Evolutionary conservation across 2,888 invertebrate species (phyloP).

Genomic region (Seira ritae): DNA sequence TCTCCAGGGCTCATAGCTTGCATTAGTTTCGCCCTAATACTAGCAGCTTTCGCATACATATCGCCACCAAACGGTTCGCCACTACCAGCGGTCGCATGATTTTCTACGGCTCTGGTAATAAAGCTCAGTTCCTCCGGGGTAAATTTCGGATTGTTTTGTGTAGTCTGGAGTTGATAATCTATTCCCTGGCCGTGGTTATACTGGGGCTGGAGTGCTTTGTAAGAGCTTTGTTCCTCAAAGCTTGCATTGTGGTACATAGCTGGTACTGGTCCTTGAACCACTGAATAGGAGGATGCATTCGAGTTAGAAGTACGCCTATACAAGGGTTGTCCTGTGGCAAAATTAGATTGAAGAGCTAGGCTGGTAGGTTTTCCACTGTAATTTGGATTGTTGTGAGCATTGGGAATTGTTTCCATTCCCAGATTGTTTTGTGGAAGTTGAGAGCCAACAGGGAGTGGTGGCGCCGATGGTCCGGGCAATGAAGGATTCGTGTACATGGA

Average conservation of each 20-base stretch:
- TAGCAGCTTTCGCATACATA: constrained; percentile 14
- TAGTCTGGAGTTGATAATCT: not conserved
- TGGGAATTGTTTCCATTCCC: not conserved
- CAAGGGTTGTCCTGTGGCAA: constrained; percentile 44
- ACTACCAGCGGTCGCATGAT: constrained; percentile 24
- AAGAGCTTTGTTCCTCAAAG: not conserved
- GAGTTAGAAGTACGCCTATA: constrained; percentile 36
- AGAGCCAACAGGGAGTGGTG: too few relatives aligned
- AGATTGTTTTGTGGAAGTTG: too few relatives aligned
- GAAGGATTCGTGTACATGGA: too few relatives aligned
- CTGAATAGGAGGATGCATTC: not conserved
- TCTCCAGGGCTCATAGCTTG: constrained; percentile 27
- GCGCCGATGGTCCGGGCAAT: too few relatives aligned
- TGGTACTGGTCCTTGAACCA: too few relatives aligned
- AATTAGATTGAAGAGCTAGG: not conserved
- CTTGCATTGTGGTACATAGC: not conserved
- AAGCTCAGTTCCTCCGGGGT: constrained; percentile 39
- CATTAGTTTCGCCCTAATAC: constrained; percentile 35
- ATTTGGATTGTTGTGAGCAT: not conserved
- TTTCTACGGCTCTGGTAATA: constrained; percentile 33
- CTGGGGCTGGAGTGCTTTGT: constrained; percentile 20
- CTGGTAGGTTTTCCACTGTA: not conserved
- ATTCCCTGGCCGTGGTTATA: not conserved
- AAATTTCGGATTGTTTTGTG: constrained; percentile 17
- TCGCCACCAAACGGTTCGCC: constrained; percentile 43